These are phyloP conservation scores for Diarsia mendica DNA, from an alignment of 2,888 invertebrate species.

Conservation along the genomic window DNA sequence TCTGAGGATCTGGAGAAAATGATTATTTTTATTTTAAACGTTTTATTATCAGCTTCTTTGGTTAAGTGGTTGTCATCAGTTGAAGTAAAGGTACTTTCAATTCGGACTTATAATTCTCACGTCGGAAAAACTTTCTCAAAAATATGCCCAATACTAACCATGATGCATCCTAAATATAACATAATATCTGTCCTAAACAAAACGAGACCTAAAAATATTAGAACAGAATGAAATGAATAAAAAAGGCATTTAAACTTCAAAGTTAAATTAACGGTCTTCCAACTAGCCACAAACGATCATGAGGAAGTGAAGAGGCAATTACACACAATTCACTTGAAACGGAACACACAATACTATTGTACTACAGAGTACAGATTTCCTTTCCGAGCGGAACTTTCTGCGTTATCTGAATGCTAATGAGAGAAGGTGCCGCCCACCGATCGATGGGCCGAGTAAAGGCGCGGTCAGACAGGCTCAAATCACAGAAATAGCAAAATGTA, in stretches of 20 bases:
- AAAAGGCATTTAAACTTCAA: conserved; percentile 11
- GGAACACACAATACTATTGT: conserved; percentile 63
- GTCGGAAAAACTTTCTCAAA: neutral
- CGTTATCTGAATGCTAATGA: conserved; percentile 69
- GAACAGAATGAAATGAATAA: neutral
- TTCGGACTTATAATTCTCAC: neutral
- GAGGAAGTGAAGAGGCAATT: conserved; percentile 63
- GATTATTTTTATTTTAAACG: conserved; percentile 17
- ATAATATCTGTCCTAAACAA: too few relatives aligned
- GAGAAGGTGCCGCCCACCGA: conserved; percentile 38
- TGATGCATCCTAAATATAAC: neutral
- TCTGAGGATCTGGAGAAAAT: conserved; percentile 21
- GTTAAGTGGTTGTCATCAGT: neutral
- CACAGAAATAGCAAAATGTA: neutral
- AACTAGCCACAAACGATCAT: conserved; percentile 26
- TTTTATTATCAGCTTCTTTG: conserved; percentile 1
- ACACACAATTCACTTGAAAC: conserved; percentile 58
- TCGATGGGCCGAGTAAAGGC: conserved; percentile 45
- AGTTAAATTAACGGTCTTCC: conserved; percentile 30
- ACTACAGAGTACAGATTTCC: conserved; percentile 67
- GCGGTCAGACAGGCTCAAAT: conserved; percentile 5
- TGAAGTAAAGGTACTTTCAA: neutral
- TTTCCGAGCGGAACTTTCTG: conserved; percentile 68
- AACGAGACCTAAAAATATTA: neutral
- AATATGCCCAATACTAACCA: too few relatives aligned